Base-by-base conservation (phyloP, 2,797 vertebrate species). In the Hylomyscus alleni region DNA sequence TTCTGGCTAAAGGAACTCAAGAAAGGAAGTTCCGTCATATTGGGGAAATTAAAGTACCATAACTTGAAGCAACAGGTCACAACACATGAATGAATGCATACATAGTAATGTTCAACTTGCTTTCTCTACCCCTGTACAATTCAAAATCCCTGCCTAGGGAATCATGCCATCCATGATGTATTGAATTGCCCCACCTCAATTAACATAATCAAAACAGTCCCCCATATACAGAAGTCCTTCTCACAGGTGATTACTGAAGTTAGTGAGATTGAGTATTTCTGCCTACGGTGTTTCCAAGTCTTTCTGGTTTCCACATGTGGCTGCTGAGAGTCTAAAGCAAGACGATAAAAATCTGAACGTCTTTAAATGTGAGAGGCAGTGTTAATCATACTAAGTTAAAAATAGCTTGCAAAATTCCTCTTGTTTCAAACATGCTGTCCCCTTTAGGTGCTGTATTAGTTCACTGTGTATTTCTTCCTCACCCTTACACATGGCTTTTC, bases 221-320 rank as follows among this genome's bases (percentile, higher is more conserved):
- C 50, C 14, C 37, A 56, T 6, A 17, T 2, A 9, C 50, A 87
- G 67, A 73, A 60, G 47, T 6, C 82, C 15, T 5, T 22, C 65
- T 93, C 91, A 94, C 1, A 77, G 52, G 65, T 58, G 13, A 87
- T 40, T 56, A 80, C 11, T 3, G 17, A 93, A 15, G 73, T 20
- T 80, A 89, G 60, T 20, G 19, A 92, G 81, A 22, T 54, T 52
- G 73, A 78, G 13, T 60, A 67, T 34, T 95, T 86, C 93, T 73
- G 11, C 2, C 24, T 12, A 77, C 22, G 13, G 62, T 78, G 75
- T 82, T 47, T 52, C 13, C 29, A 93, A 54, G 47, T 69, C 11
- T 91, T 13, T 92, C 10, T 89, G 34, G 58, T 90, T 97, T 95
- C 60, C 89, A 94, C 93, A 29, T 67, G 6, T 10, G n/a, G 1